Conservation (phyloP, 1,140 invertebrate species). For the Trissolcus basalis region DNA sequence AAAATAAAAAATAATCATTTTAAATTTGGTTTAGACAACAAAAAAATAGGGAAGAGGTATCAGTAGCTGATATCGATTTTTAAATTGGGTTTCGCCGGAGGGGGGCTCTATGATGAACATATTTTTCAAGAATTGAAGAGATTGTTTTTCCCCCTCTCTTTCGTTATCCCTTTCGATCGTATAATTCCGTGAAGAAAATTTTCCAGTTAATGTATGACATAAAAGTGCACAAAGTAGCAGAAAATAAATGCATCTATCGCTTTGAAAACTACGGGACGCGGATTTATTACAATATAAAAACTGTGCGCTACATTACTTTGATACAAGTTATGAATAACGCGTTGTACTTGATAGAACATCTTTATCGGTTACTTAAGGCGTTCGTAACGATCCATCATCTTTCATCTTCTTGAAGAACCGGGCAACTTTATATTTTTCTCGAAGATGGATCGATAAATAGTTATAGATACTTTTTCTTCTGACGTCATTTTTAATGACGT, state of each 20-base stretch:
- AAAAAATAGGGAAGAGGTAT: too few species aligned
- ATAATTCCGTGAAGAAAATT: constrained; percentile 50
- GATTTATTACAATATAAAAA: constrained; percentile 43
- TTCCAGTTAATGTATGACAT: constrained; percentile 16
- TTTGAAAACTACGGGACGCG: constrained; percentile 24
- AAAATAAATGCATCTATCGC: constrained; percentile 44
- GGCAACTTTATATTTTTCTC: constrained; percentile 17
- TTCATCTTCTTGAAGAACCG: constrained; percentile 48
- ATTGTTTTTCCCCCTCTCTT: too few species aligned
- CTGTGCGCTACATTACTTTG: constrained; percentile 29
- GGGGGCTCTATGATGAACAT: too few species aligned
- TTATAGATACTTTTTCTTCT: constrained; percentile 8
- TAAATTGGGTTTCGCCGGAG: too few species aligned
- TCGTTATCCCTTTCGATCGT: constrained; percentile 11
- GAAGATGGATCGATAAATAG: constrained; percentile 30
- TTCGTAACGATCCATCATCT: constrained; percentile 55
- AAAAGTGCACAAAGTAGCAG: constrained; percentile 28
- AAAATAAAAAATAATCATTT: too few species aligned
- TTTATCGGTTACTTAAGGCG: constrained; percentile 55
- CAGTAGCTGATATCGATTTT: too few species aligned
- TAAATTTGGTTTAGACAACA: too few species aligned
- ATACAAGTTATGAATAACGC: constrained; percentile 55
- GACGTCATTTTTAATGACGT: constrained; percentile 28
- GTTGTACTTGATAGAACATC: constrained; percentile 52
- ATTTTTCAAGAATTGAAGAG: too few species aligned